Conservation (phyloP, 2,113 vertebrate genomes). For the Daubentonia madagascariensis region DNA sequence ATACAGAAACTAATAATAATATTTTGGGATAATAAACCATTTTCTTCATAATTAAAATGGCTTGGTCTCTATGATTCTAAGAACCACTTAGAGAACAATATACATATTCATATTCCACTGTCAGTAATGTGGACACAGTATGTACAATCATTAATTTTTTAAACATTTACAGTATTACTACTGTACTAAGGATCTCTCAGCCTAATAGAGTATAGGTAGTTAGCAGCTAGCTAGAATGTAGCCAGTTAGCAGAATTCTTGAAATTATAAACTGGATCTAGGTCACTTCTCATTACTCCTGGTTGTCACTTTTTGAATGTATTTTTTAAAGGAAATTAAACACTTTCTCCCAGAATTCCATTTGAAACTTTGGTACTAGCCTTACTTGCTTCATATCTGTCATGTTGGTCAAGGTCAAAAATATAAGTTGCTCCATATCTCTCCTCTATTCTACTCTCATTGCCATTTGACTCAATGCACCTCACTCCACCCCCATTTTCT, state of each 20-base stretch:
- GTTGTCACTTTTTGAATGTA: neutral
- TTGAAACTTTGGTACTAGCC: neutral
- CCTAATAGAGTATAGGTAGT: neutral
- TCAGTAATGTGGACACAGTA: neutral
- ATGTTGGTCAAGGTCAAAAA: neutral
- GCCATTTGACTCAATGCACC: slow-evolving; percentile 18
- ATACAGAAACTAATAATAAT: slow-evolving; percentile 21
- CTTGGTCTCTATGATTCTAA: slow-evolving; percentile 36
- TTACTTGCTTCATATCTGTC: neutral
- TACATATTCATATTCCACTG: neutral
- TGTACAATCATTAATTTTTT: neutral
- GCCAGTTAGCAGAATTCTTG: neutral
- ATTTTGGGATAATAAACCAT: neutral
- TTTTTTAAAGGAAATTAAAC: neutral
- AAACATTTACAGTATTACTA: neutral
- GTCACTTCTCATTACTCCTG: neutral
- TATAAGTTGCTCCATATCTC: neutral
- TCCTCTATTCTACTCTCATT: neutral
- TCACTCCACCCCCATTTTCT: neutral
- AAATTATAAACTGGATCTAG: neutral
- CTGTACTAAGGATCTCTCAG: neutral
- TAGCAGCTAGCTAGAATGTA: neutral
- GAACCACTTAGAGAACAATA: neutral
- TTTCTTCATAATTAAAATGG: slow-evolving; percentile 22
- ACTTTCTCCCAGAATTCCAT: neutral